These are phyloP conservation scores for Hirtodrosophila alboralis DNA, from an alignment of 2,888 invertebrate species.

Conservation along the genomic window DNA sequence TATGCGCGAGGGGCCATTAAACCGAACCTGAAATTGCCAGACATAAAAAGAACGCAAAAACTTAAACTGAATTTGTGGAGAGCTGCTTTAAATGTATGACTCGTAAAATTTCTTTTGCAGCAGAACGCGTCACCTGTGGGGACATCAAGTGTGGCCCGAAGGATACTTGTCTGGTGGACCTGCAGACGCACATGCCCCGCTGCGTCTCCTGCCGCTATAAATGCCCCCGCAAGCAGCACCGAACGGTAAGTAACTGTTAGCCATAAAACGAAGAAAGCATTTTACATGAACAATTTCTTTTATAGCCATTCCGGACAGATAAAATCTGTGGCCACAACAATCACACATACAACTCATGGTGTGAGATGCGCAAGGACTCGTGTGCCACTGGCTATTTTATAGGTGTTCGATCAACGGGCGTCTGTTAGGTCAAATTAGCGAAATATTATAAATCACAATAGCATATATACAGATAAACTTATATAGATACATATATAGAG, in stretches of 20 bases:
- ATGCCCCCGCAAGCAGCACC: conserved; percentile 85
- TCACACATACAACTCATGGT: conserved; percentile 90
- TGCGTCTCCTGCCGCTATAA: conserved; percentile 89
- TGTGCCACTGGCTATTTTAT: conserved; percentile 89
- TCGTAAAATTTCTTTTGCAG: conserved; percentile 84
- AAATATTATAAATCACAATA: conserved; percentile 45
- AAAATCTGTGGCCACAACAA: conserved; percentile 90
- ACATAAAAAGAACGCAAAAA: conserved; percentile 43
- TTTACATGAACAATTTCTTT: conserved; percentile 10
- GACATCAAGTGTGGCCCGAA: conserved; percentile 88
- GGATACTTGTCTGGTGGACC: conserved; percentile 88
- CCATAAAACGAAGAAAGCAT: conserved; percentile 5
- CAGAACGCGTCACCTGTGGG: conserved; percentile 87
- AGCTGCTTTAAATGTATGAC: conserved; percentile 51
- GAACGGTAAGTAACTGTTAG: conserved; percentile 61
- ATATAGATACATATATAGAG: conserved; percentile 25
- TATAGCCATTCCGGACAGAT: conserved; percentile 76
- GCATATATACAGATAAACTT: conserved; percentile 18
- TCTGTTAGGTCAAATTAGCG: conserved; percentile 84
- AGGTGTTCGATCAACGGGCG: conserved; percentile 88
- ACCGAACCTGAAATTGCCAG: conserved; percentile 59
- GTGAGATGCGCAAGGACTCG: conserved; percentile 91
- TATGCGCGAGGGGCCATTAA: conserved; percentile 54
- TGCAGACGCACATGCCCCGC: conserved; percentile 87
- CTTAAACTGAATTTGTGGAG: conserved; percentile 24